Percentiles rank a stretch among this genome's conserved stretches.
phyloP scores from a whole-genome alignment of 2,797 vertebrate species.

The Petrocephalus sullivani region DNA sequence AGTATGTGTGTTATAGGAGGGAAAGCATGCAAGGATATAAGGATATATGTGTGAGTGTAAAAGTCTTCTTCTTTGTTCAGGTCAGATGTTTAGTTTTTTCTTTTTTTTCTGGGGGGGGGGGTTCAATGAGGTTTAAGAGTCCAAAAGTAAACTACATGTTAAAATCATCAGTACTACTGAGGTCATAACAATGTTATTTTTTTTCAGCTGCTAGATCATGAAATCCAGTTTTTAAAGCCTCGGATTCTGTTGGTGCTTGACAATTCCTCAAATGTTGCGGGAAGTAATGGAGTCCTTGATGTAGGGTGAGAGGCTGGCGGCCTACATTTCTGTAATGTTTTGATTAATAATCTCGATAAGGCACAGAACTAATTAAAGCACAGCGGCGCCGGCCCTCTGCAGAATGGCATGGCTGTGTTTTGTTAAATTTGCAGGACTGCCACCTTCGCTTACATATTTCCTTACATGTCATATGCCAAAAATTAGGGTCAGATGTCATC shows the following conservation, averaged over 20 bases:
- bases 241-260: not conserved
- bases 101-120: not conserved
- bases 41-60: not conserved
- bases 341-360: constrained; percentile 13
- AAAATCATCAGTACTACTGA: not conserved
- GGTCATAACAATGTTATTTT: not conserved
- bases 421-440: not conserved
- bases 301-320: not conserved
- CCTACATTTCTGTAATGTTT: constrained; percentile 3
- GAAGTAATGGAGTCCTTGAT: not conserved
- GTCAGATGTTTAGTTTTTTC: not conserved
- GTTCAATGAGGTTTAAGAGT: not conserved
- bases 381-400: not conserved
- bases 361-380: constrained; percentile 4
- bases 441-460: not conserved
- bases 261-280: constrained; percentile 1
- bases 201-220: not conserved
- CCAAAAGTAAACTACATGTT: not conserved
- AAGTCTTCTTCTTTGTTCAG: not conserved
- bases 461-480: not conserved
- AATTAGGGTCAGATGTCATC: not conserved
- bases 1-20: not conserved
- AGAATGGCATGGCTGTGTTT: not conserved
- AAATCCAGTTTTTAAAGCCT: not conserved
- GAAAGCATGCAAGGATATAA: not conserved